Percentiles rank a stretch among this genome's conserved stretches.
These are phyloP conservation scores for Ferrisia virgata DNA, from an alignment of 2,888 invertebrate genomes.

Conservation along the genomic window DNA sequence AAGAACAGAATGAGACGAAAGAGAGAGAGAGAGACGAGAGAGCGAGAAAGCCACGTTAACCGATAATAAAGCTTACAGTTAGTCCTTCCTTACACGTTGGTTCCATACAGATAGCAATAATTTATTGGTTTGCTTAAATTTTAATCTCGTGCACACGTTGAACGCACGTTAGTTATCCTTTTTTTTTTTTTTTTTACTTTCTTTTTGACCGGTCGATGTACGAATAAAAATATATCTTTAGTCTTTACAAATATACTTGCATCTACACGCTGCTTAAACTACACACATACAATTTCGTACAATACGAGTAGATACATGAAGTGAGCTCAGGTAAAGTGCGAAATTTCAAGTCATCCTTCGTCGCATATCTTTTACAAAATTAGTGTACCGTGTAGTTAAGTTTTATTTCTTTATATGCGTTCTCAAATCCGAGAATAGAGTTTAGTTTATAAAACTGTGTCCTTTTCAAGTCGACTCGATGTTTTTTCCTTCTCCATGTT, in stretches of 20 bases:
- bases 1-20: background rate
- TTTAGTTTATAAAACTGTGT: conserved; percentile 5
- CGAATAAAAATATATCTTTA: background rate
- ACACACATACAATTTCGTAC: background rate
- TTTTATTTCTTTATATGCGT: background rate
- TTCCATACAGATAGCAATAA: conserved; percentile 14
- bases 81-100: background rate
- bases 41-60: background rate
- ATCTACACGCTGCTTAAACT: background rate
- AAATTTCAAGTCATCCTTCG: background rate
- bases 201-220: no score
- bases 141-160: conserved; percentile 18
- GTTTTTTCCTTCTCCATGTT: background rate
- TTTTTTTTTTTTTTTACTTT: no score
- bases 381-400: background rate
- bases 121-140: conserved; percentile 32
- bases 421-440: background rate
- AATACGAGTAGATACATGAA: background rate
- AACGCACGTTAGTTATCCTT: background rate
- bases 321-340: background rate
- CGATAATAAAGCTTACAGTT: background rate
- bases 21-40: background rate
- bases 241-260: background rate
- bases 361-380: background rate
- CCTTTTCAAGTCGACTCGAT: conserved; percentile 7